These are phyloP conservation scores for Crocuta crocuta DNA, from an alignment of 2,113 vertebrate genomes.

Conservation along the genomic window DNA sequence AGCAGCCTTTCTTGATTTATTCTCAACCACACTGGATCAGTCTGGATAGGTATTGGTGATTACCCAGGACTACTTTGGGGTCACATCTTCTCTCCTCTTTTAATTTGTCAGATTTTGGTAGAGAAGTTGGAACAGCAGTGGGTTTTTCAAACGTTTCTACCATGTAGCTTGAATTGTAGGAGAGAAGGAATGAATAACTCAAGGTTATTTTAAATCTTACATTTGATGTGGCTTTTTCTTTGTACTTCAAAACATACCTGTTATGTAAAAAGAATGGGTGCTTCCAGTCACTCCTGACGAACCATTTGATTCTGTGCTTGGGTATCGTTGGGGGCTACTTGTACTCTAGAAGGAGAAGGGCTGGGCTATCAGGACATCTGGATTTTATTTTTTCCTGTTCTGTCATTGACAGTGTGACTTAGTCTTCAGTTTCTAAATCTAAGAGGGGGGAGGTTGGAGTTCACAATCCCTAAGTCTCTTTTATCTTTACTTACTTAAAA, in stretches of 20 bases:
- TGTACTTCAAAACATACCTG: background rate
- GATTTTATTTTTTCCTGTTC: background rate
- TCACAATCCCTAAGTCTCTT: background rate
- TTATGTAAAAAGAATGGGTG: background rate
- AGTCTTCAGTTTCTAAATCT: background rate
- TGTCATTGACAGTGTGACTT: background rate
- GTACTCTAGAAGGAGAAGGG: background rate
- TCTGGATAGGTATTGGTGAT: background rate
- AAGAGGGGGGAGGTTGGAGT: background rate
- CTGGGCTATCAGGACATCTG: background rate
- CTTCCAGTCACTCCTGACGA: background rate
- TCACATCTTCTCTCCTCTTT: background rate
- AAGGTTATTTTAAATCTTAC: constrained; percentile 7
- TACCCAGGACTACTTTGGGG: background rate
- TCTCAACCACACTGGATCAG: background rate
- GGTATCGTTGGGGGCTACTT: background rate
- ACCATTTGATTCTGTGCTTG: background rate
- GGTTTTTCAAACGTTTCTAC: background rate
- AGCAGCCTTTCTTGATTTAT: background rate
- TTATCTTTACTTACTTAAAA: background rate
- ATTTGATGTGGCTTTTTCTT: background rate
- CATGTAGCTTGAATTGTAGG: background rate
- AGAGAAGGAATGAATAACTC: background rate
- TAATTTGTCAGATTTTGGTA: constrained; percentile 40
- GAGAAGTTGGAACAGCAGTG: background rate